Evolutionary conservation across 1,140 invertebrate genomes (phyloP).

Genomic region (Drosophila insularis): DNA sequence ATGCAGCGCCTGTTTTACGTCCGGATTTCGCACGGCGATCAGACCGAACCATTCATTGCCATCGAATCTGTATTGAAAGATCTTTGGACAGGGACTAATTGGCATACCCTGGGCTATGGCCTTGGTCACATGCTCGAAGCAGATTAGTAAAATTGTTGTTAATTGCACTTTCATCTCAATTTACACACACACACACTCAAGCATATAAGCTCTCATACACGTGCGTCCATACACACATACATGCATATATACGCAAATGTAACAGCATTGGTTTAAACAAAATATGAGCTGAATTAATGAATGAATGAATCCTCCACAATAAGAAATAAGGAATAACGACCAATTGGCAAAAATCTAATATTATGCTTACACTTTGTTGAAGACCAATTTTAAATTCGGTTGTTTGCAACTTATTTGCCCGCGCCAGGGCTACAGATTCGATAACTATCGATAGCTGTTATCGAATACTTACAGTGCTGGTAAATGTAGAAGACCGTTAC

Average conservation of each 20-base stretch:
- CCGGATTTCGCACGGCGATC: conserved; percentile 65
- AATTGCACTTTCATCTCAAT: conserved; percentile 40
- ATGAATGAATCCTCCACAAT: background rate
- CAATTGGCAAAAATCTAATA: background rate
- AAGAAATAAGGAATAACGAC: background rate
- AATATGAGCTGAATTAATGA: background rate
- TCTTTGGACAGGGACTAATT: conserved; percentile 75
- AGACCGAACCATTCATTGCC: conserved; percentile 76
- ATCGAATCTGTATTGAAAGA: conserved; percentile 79
- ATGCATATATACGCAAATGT: background rate
- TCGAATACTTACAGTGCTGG: background rate
- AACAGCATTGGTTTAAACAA: background rate
- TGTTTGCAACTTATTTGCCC: background rate
- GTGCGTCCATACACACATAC: background rate
- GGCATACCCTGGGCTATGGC: conserved; percentile 67
- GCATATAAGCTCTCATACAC: background rate
- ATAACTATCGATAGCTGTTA: background rate
- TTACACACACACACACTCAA: background rate
- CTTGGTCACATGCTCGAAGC: conserved; percentile 48
- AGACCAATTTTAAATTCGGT: background rate
- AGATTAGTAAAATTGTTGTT: conserved; percentile 51
- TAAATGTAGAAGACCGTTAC: background rate
- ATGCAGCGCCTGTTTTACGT: conserved; percentile 58
- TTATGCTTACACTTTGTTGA: background rate
- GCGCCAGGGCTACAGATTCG: background rate